Evolutionary conservation across 1,140 invertebrate genomes (phyloP), one percentile per base, ranked within the genome.

Genomic region (Tetramorium alpestre): DNA sequence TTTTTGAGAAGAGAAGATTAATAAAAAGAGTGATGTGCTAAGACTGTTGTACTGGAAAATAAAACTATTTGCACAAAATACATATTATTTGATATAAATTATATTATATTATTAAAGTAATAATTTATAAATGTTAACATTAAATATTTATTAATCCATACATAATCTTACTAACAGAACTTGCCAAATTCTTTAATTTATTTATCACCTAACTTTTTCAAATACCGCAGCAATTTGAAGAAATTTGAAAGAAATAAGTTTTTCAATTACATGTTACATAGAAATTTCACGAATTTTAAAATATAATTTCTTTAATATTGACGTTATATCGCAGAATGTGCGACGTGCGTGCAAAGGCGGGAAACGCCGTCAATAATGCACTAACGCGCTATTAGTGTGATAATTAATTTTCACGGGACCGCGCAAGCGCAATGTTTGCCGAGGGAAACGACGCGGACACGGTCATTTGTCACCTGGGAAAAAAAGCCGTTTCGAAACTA

Each of bases 401-500:
- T 72, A 72, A 81, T 81, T 81, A 67, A 81, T 70, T 67, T 81
- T n/a, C 51, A 80, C 28, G 47, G 22, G 18, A 25, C 44, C 25
- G 54, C 22, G 33, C 58, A 70, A 81, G 10, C 41, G 64, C 22
- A 22, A 38, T 70, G 64, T 70, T 70, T 70, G 33, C 41, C 65
- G 22, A 56, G 13, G 38, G 33, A 81, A 44, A 67, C 33, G 5
- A 81, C 67, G 25, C 41, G n/a, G 78, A 81, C 65, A 70, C 65
- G 78, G 78, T 81, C 78, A 56, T 81, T 81, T 70, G 78, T 81
- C 78, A 81, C 49, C 49, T 41, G 49, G 33, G 18, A 8, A 49
- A 47, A 51, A 81, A 58, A 44, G 33, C 41, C 3, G 16, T 81
- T 70, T 70, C 65, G 78, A 81, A 81, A 81, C 10, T 38, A 13